Evolutionary conservation across 37 sponge, comb jelly and placozoan genomes (phyloP), one percentile per base, ranked within the genome.

Genomic region (Halisarca cf. caerulea): DNA sequence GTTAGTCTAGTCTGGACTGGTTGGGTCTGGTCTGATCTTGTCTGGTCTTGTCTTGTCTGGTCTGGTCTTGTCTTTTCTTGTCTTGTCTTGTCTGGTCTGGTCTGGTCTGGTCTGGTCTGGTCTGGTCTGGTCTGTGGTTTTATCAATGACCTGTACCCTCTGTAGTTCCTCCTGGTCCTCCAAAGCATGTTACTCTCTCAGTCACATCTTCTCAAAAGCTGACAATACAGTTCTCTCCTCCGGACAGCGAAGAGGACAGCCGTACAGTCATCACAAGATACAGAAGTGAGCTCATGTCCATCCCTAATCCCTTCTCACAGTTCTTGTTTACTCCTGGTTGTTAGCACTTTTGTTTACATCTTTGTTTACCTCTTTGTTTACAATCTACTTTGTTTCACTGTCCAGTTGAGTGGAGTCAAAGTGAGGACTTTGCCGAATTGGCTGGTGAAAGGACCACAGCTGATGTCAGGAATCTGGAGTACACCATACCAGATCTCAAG

Each of bases 351-450:
- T 27, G 28, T 61, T 8, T 73, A 8, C 38, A 28, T 23, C 38
- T 39, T 8, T 73, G 37, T 80, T 4, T 38, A 9, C 15, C 9
- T 60, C 8, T 58, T 11, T 80, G 81, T 59, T 60, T 33, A 7
- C 18, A 24, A 30, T 8, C 6, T 24, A 34, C 23, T 17, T 69
- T 0, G 72, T 15, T 57, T n/a, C 42, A 27, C 3, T 71, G 60
- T 77, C 18, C 64, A 93, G 94, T 93, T 93, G 88, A 93, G 79
- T 93, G 94, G 94, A 89, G 92, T 86, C 73, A 43, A 6, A 20
- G 41, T 58, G 82, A 80, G 3, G 27, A 82, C 24, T 90, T 93
- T 57, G 34, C 69, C 44, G 81, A 88, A 17, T 45, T 84, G 2
- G 81, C 70, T 40, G 91, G 94, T 17, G 88, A 90, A 64, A 86